These are phyloP conservation scores for Thinocorus orbignyianus DNA, from an alignment of 2,113 vertebrate species.

Conservation along the genomic window DNA sequence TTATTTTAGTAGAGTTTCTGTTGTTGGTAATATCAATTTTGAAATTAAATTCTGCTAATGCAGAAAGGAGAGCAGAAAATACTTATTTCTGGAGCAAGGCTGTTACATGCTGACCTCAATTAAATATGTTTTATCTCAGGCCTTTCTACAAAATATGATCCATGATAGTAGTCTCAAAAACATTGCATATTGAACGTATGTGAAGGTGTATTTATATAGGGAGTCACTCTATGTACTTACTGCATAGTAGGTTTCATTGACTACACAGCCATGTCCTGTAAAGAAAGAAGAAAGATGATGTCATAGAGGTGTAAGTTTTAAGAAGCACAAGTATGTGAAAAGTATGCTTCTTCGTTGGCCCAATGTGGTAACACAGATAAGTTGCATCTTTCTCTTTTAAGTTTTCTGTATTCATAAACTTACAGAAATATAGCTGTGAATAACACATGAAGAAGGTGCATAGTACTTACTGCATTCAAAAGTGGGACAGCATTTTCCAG, in stretches of 20 bases:
- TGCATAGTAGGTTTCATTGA: slow-evolving; percentile 46
- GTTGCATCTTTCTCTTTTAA: neutral
- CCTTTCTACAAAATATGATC: neutral
- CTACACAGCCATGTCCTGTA: slow-evolving; percentile 44
- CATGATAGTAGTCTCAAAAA: neutral
- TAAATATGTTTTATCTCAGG: neutral
- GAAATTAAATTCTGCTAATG: neutral
- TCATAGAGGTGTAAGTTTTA: neutral
- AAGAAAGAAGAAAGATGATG: neutral
- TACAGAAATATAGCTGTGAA: neutral
- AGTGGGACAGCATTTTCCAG: slow-evolving; percentile 65
- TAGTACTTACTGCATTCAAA: slow-evolving; percentile 71
- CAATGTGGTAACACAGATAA: neutral
- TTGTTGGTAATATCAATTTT: neutral
- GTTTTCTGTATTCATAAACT: neutral
- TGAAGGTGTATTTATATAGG: neutral
- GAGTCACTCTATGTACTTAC: slow-evolving; percentile 45
- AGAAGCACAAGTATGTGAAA: neutral
- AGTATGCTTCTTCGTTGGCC: neutral
- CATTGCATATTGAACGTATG: neutral
- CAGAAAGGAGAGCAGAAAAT: neutral
- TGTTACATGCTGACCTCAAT: neutral
- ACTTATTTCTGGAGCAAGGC: neutral
- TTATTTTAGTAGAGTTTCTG: neutral
- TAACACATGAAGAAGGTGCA: neutral